Evolutionary conservation across 2,113 vertebrate genomes (phyloP).

Genomic region (Xyliphius kryptos): DNA sequence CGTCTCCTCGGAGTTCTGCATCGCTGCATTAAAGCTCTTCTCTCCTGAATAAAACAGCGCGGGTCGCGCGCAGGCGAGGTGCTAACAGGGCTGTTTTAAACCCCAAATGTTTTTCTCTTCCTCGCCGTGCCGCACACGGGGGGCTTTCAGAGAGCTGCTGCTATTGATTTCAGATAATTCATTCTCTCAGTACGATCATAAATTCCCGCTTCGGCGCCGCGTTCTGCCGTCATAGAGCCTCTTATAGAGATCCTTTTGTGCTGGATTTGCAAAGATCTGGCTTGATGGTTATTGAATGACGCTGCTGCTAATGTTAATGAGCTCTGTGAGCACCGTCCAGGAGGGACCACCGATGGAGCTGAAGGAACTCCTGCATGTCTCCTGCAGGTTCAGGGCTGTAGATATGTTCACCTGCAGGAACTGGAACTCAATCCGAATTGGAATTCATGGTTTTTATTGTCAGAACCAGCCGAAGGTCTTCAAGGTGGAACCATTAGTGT

Average conservation of each 20-base stretch:
- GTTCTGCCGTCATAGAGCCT: not conserved
- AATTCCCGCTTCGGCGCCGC: not conserved
- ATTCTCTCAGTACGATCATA: not conserved
- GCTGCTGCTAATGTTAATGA: not conserved
- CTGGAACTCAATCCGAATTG: no score
- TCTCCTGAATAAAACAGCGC: slow-evolving; percentile 10
- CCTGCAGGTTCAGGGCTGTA: not conserved
- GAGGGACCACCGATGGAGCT: not conserved
- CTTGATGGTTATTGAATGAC: not conserved
- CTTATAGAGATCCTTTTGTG: not conserved
- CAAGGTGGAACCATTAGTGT: no score
- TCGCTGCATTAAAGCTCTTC: no score
- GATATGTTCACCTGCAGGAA: no score
- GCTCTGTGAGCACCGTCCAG: not conserved
- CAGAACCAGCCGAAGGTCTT: no score
- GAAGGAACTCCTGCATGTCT: not conserved
- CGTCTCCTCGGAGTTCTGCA: no score
- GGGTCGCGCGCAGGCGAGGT: not conserved
- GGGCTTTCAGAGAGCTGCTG: not conserved
- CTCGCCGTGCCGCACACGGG: not conserved
- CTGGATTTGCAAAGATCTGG: not conserved
- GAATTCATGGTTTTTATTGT: no score
- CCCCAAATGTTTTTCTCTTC: not conserved
- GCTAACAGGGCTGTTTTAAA: slow-evolving; percentile 6
- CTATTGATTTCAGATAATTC: slow-evolving; percentile 17